These are phyloP conservation scores for Amphiprion ocellaris DNA, from an alignment of 2,113 vertebrate species.

Conservation along the genomic window DNA sequence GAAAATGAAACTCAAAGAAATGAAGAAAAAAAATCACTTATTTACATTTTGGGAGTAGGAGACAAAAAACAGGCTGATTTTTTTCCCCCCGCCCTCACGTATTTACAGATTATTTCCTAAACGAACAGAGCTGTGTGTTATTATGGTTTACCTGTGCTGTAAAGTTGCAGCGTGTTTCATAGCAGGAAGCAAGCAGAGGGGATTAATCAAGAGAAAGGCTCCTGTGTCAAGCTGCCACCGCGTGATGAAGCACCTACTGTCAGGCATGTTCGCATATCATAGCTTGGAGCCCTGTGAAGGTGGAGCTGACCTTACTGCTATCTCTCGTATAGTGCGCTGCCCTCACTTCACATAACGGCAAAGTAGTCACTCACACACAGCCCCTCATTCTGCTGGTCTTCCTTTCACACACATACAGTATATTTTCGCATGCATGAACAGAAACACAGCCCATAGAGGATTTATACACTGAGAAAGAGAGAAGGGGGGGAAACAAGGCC, in stretches of 20 bases:
- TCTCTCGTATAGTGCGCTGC: slow-evolving; percentile 50
- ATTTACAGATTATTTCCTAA: slow-evolving; percentile 37
- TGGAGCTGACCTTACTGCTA: slow-evolving; percentile 78
- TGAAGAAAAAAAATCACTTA: background rate
- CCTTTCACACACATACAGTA: background rate
- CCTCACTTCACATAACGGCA: slow-evolving; percentile 54
- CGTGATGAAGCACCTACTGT: slow-evolving; percentile 80
- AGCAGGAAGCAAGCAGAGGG: slow-evolving; percentile 48
- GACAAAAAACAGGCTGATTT: background rate
- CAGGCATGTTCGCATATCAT: slow-evolving; percentile 78
- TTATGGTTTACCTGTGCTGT: slow-evolving; percentile 24
- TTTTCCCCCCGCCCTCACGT: background rate
- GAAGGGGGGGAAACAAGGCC: slow-evolving; percentile 59
- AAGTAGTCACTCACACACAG: slow-evolving; percentile 38
- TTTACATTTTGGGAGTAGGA: slow-evolving; percentile 13
- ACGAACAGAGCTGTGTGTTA: slow-evolving; percentile 29
- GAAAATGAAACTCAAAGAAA: slow-evolving; percentile 7
- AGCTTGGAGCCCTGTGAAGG: slow-evolving; percentile 73
- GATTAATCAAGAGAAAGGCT: slow-evolving; percentile 77
- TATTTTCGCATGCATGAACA: slow-evolving; percentile 52
- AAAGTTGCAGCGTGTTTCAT: slow-evolving; percentile 37
- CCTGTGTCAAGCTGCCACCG: slow-evolving; percentile 67
- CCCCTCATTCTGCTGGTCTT: slow-evolving; percentile 1
- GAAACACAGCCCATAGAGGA: slow-evolving; percentile 51
- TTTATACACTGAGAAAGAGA: slow-evolving; percentile 51